Conservation (phyloP, 2,797 vertebrate genomes). For the Protosalanx chinensis region DNA sequence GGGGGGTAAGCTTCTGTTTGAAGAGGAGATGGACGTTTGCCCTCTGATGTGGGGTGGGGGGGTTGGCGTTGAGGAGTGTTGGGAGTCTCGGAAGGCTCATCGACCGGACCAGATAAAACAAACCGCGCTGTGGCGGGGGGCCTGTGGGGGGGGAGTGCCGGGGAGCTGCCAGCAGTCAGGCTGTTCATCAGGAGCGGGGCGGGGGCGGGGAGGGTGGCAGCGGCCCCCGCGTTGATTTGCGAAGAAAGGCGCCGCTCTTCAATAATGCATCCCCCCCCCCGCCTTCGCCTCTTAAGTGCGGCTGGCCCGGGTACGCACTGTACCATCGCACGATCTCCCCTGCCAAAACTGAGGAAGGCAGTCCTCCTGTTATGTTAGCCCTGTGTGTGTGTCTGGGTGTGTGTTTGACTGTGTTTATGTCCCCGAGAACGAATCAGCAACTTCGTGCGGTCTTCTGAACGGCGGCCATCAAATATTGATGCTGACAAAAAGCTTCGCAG, state of each 20-base stretch:
- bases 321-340: constrained; percentile 38
- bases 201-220: constrained; percentile 10
- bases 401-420: constrained; percentile 21
- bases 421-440: constrained; percentile 35
- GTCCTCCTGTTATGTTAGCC: constrained; percentile 36
- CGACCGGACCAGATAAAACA: constrained; percentile 53
- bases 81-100: constrained; percentile 49
- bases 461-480: constrained; percentile 49
- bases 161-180: constrained; percentile 34
- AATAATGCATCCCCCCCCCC: constrained; percentile 61
- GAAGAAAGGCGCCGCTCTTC: constrained; percentile 38
- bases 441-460: constrained; percentile 40
- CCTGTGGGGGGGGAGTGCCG: constrained; percentile 31
- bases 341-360: constrained; percentile 19
- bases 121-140: constrained; percentile 37
- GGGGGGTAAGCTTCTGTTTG: constrained; percentile 36
- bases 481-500: constrained; percentile 39
- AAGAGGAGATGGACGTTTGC: constrained; percentile 33
- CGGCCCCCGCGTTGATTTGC: constrained; percentile 37
- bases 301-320: constrained; percentile 34
- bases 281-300: constrained; percentile 29
- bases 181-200: constrained; percentile 37
- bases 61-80: constrained; percentile 48
- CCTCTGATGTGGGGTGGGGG: constrained; percentile 22
- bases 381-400: constrained; percentile 23